Percentiles rank a stretch among this genome's conserved stretches.
Evolutionary conservation across 2,888 invertebrate species (phyloP).

Genomic region (Amiota mariae): DNA sequence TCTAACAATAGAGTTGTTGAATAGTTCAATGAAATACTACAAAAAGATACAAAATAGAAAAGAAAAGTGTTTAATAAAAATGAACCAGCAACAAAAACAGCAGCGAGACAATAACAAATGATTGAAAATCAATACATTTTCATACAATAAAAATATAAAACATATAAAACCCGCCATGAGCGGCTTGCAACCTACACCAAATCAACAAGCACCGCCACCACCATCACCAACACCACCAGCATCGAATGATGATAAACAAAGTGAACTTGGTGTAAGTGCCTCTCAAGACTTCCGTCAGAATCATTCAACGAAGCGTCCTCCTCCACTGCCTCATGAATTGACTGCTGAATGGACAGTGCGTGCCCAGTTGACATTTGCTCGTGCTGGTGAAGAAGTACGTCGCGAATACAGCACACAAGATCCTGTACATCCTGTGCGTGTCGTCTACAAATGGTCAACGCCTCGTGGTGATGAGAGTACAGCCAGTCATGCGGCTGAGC

Average conservation of each 20-base stretch:
- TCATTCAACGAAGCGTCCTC: conserved; percentile 18
- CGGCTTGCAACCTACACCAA: conserved; percentile 9
- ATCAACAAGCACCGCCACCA: conserved; percentile 8
- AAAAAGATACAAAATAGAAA: not conserved
- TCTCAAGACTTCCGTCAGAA: conserved; percentile 40
- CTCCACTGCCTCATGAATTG: conserved; percentile 68
- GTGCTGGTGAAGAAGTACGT: conserved; percentile 72
- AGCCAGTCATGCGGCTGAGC: not conserved
- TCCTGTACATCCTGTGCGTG: conserved; percentile 71
- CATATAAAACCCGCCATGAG: not conserved
- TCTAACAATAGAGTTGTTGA: too few species aligned
- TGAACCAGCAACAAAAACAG: not conserved
- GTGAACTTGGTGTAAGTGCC: conserved; percentile 27
- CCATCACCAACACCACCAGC: not conserved
- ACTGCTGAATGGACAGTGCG: conserved; percentile 81
- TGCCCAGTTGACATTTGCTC: conserved; percentile 79
- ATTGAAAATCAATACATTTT: not conserved
- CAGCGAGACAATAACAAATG: not conserved
- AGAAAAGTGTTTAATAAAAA: conserved; percentile 1
- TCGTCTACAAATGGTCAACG: conserved; percentile 75
- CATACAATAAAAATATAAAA: too few species aligned
- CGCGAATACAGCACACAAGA: conserved; percentile 62
- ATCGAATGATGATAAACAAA: conserved; percentile 16
- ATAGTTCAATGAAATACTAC: too few species aligned
- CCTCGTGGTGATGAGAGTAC: conserved; percentile 65